Evolutionary conservation across 1,140 invertebrate genomes (phyloP).

Genomic region (Harpegnathos saltator): DNA sequence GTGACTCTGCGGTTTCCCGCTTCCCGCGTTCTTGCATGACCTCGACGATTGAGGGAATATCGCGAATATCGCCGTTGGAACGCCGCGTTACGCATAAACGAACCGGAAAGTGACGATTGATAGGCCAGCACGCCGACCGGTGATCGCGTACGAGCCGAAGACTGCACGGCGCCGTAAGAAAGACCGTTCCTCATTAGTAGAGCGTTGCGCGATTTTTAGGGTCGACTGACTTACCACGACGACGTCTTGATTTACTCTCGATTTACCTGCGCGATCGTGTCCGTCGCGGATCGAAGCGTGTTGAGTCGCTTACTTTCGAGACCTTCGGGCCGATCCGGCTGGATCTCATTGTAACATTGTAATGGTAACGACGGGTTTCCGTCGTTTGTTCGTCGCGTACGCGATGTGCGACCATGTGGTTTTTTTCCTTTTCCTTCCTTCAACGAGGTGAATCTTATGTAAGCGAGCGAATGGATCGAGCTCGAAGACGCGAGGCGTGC

Average conservation of each 20-base stretch:
- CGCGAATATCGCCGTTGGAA: not conserved
- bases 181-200: conserved; percentile 31
- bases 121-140: not conserved
- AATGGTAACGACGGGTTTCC: conserved; percentile 54
- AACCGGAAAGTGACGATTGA: not conserved
- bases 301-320: conserved; percentile 60
- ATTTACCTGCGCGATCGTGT: not conserved
- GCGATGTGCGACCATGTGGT: not conserved
- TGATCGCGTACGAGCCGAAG: not conserved
- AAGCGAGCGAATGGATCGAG: conserved; percentile 29
- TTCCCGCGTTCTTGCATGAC: not conserved
- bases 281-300: conserved; percentile 20
- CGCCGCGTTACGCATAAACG: too few relatives aligned
- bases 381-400: conserved; percentile 21
- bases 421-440: not conserved
- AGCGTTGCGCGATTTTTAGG: conserved; percentile 51
- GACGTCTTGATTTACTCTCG: conserved; percentile 16
- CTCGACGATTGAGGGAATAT: not conserved
- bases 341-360: conserved; percentile 7
- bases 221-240: not conserved
- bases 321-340: conserved; percentile 39
- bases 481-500: conserved; percentile 7
- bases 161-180: not conserved
- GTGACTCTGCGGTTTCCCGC: conserved; percentile 2
- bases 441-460: conserved; percentile 7